These are phyloP conservation scores for Pocota personata DNA, from an alignment of 2,888 invertebrate species.

Conservation along the genomic window DNA sequence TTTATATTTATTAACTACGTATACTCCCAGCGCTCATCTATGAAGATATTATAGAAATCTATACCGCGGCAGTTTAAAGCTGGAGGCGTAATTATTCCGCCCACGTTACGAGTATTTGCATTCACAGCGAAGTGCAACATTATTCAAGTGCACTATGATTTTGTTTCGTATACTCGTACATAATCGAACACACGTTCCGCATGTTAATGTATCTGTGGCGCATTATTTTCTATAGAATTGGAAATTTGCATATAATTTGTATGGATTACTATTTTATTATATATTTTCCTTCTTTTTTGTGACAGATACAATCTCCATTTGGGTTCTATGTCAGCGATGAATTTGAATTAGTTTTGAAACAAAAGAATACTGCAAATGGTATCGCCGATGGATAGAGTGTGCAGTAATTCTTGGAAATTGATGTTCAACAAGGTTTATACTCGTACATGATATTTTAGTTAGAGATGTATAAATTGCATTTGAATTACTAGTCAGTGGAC, in stretches of 20 bases:
- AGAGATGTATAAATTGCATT: not conserved
- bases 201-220: conserved; percentile 56
- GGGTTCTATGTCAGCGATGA: conserved; percentile 31
- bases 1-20: conserved; percentile 29
- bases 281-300: conserved; percentile 8
- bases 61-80: not conserved
- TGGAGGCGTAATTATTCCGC: conserved; percentile 63
- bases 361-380: conserved; percentile 15
- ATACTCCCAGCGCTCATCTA: not conserved
- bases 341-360: conserved; percentile 37
- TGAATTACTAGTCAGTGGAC: not conserved
- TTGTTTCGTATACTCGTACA: conserved; percentile 17
- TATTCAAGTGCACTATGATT: conserved; percentile 69
- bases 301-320: conserved; percentile 40
- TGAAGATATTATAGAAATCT: conserved; percentile 49
- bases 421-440: conserved; percentile 6
- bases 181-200: conserved; percentile 58
- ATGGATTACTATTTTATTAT: conserved; percentile 23
- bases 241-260: conserved; percentile 69
- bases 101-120: conserved; percentile 56
- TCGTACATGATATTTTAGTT: not conserved
- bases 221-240: conserved; percentile 55
- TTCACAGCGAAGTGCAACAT: conserved; percentile 52
- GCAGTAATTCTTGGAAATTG: conserved; percentile 23
- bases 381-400: not conserved